These are phyloP conservation scores for Squalus acanthias DNA, from an alignment of 2,797 vertebrate genomes.

Conservation along the genomic window DNA sequence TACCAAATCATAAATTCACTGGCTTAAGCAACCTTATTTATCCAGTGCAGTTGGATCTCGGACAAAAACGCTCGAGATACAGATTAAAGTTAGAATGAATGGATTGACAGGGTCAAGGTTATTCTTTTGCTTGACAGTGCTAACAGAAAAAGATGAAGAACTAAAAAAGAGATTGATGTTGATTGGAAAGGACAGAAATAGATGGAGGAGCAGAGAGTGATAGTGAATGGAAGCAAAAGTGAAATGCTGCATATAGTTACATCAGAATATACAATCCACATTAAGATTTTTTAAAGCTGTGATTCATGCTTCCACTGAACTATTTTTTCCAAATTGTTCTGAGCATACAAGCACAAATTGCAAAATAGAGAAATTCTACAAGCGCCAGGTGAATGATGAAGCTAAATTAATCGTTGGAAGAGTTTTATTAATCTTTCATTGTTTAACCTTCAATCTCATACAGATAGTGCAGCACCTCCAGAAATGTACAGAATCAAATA, in stretches of 20 bases:
- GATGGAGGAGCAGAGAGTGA: neutral
- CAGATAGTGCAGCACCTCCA: neutral
- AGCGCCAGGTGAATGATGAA: neutral
- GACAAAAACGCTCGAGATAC: neutral
- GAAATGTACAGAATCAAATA: neutral
- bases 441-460: neutral
- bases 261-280: neutral
- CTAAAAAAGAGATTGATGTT: conserved; percentile 15
- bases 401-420: neutral
- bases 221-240: conserved; percentile 19
- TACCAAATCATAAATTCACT: neutral
- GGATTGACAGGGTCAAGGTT: conserved; percentile 1
- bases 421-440: neutral
- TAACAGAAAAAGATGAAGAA: neutral
- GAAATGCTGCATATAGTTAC: neutral
- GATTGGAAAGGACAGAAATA: conserved; percentile 22
- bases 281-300: neutral
- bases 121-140: conserved; percentile 2
- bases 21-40: neutral
- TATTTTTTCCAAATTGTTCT: neutral
- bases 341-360: neutral
- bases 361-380: neutral
- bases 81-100: conserved; percentile 4
- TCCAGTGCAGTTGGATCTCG: neutral
- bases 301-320: conserved; percentile 2